Percentiles rank a stretch among this genome's conserved stretches.
Conservation (phyloP, 2,113 vertebrate genomes). For the Centropus bengalensis region DNA sequence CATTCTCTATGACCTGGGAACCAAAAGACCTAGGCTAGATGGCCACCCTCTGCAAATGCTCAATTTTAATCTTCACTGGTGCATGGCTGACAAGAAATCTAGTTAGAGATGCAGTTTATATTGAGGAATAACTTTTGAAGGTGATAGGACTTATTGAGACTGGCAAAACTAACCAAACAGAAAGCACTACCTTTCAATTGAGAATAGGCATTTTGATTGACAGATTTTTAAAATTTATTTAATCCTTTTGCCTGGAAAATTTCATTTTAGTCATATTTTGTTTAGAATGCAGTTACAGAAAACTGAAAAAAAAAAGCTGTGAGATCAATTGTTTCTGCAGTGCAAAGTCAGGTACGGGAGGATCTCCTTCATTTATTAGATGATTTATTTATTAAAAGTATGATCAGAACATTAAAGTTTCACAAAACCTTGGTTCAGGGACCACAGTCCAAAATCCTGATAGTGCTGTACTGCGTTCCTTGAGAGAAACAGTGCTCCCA, state of each 20-base stretch:
- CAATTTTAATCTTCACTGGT: background rate
- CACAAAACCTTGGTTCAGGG: background rate
- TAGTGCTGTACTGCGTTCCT: background rate
- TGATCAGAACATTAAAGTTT: background rate
- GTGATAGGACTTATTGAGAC: background rate
- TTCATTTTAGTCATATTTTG: background rate
- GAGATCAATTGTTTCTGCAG: background rate
- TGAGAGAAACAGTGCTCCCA: background rate
- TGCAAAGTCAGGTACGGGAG: background rate
- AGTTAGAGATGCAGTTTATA: background rate
- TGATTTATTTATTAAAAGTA: background rate
- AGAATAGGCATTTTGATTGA: background rate
- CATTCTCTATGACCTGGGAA: background rate
- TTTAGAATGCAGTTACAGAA: background rate
- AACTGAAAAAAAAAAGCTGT: background rate
- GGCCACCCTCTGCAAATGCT: background rate
- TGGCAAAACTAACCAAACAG: background rate
- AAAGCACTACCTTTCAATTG: background rate
- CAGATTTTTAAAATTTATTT: background rate
- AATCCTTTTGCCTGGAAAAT: background rate
- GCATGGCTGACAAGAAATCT: background rate
- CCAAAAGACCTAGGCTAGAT: background rate
- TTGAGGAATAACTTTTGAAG: background rate
- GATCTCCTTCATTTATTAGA: background rate
- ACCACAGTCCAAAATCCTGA: background rate